These are phyloP conservation scores for human (Homo sapiens) DNA, from an alignment of 2,113 vertebrate genomes.

Conservation along the genomic window DNA sequence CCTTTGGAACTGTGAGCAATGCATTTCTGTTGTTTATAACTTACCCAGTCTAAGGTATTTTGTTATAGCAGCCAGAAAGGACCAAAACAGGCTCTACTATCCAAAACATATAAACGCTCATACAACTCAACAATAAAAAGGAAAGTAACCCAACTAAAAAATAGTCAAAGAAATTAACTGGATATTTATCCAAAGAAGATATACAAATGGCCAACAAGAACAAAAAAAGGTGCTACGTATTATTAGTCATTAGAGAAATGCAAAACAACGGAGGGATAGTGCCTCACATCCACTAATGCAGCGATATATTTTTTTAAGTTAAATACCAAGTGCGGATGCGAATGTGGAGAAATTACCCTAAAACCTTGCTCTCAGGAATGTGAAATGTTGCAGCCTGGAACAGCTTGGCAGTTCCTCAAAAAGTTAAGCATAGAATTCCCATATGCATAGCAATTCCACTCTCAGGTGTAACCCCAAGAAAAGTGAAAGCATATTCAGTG, in stretches of 20 bases:
- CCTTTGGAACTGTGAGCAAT: not conserved
- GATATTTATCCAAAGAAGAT: constrained; percentile 18
- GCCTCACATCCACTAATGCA: not conserved
- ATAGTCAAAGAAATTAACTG: not conserved
- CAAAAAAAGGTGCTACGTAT: not conserved
- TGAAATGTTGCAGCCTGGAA: not conserved
- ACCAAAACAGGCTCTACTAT: not conserved
- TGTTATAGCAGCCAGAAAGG: not conserved
- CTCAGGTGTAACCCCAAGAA: not conserved
- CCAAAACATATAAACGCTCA: not conserved
- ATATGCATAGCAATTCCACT: not conserved
- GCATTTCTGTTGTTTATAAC: not conserved
- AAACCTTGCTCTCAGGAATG: not conserved
- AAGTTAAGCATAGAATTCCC: not conserved
- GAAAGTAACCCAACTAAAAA: not conserved
- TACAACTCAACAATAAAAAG: not conserved
- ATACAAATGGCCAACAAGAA: not conserved
- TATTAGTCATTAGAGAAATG: not conserved
- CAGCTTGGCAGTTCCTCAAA: not conserved
- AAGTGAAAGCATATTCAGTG: not conserved
- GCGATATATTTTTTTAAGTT: not conserved
- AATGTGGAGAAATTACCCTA: not conserved
- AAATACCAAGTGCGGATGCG: not conserved
- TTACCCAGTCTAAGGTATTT: not conserved
- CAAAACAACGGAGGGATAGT: not conserved